Evolutionary conservation across 2,113 vertebrate species (phyloP).

Genomic region (Ranitomeya variabilis): DNA sequence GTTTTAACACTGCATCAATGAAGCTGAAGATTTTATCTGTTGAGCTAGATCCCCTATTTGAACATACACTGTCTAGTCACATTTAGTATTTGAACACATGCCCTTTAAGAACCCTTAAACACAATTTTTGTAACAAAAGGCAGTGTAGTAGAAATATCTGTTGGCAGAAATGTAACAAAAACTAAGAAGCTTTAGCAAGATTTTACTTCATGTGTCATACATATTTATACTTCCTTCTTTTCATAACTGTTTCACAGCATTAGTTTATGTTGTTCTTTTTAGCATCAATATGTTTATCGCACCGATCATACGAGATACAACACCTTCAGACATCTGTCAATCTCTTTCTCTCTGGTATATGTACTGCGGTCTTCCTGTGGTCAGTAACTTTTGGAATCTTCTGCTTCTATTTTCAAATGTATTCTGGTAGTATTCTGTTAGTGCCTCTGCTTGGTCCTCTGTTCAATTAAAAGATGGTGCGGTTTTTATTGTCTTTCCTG

Average conservation of each 20-base stretch:
- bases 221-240: constrained; percentile 37
- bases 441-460: constrained; percentile 56
- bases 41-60: too few relatives aligned
- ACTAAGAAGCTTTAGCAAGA: background rate
- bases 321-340: background rate
- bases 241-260: background rate
- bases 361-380: background rate
- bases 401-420: constrained; percentile 57
- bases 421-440: constrained; percentile 59
- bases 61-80: background rate
- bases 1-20: too few relatives aligned
- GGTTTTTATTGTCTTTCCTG: constrained; percentile 67
- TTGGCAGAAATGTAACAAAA: background rate
- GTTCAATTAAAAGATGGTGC: constrained; percentile 50
- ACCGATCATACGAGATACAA: background rate
- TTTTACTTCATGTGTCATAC: background rate
- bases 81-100: background rate
- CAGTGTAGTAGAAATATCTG: background rate
- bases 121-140: background rate
- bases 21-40: too few relatives aligned
- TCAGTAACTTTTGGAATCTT: constrained; percentile 56
- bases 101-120: too few relatives aligned
- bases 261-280: constrained; percentile 6
- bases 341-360: background rate
- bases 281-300: constrained; percentile 15